Conservation (phyloP, 2,888 invertebrate genomes). For the Philhelius pedissequus region DNA sequence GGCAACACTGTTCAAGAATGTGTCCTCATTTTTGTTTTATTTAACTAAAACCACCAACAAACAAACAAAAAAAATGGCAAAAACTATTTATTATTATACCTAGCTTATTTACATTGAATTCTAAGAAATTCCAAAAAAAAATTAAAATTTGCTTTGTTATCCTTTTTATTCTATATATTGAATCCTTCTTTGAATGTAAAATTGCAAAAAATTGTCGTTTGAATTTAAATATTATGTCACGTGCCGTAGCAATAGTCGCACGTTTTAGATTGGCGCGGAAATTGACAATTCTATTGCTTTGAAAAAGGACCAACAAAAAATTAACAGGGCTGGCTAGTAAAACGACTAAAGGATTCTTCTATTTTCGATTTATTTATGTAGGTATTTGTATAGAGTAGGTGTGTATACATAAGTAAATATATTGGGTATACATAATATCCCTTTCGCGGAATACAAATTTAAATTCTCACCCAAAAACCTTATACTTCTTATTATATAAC, state of each 20-base stretch:
- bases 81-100: constrained; percentile 6
- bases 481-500: not conserved
- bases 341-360: not conserved
- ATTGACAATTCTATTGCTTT: constrained; percentile 56
- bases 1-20: not conserved
- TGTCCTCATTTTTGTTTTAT: not conserved
- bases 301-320: not conserved
- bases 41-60: not conserved
- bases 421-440: not conserved
- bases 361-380: constrained; percentile 3
- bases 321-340: not conserved
- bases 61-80: not conserved
- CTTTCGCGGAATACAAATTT: constrained; percentile 52
- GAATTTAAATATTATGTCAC: constrained; percentile 59
- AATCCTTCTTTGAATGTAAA: constrained; percentile 31
- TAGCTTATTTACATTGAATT: constrained; percentile 22
- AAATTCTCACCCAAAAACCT: constrained; percentile 11
- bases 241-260: constrained; percentile 65
- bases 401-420: not conserved
- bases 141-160: constrained; percentile 7
- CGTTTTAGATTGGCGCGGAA: constrained; percentile 66
- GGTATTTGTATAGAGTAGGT: not conserved
- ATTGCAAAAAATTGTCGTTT: constrained; percentile 55
- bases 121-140: not conserved
- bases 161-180: constrained; percentile 22